Evolutionary conservation across 64 coral and sea anemone genomes (phyloP), one percentile per base, ranked within the genome.

Genomic region (Dendronephthya gigantea): DNA sequence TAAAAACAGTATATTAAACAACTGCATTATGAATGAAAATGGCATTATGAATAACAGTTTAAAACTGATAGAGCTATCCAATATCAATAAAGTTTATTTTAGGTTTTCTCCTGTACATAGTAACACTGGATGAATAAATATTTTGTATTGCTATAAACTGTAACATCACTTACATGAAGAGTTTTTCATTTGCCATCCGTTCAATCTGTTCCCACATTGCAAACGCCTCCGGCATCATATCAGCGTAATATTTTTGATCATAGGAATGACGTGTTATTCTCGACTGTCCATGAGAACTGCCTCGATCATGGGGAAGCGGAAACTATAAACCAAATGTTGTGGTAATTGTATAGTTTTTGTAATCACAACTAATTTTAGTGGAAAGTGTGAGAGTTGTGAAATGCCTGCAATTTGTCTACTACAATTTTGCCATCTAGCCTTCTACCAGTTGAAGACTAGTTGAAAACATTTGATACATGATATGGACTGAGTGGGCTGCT

Each of bases 211-310:
- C 27, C 72, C 72, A 79, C 31, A 79, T 79, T 35, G 72, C 72
- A 79, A 79, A 79, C 1, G 72, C 30, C 36, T 79, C 72, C 12
- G 88, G 88, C 88, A 89, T 89, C 41, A 89, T 58, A 9, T 82
- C 82, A 35, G 88, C 88, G 47, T 84, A 84, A 39, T 27, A 89
- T 2, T 56, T 35, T 34, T 89, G 5, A 35, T 25, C 31, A 79
- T 89, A 89, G 1, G 81, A 82, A 48, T 89, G 83, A 13, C 88
- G 88, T 16, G 88, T 83, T 56, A 89, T 89, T 30, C 88, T 68
- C 33, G 88, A 89, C 2, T 89, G 88, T 37, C 88, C 88, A 23
- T 89, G 88, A 15, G 88, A 89, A 33, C 88, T 89, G 35, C 88
- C 88, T 48, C 82, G 52, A 1, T 49, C 83, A 41, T 89, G 88